phyloP scores from a whole-genome alignment of 2,113 vertebrate species.

The Eudyptes chrysolophus region DNA sequence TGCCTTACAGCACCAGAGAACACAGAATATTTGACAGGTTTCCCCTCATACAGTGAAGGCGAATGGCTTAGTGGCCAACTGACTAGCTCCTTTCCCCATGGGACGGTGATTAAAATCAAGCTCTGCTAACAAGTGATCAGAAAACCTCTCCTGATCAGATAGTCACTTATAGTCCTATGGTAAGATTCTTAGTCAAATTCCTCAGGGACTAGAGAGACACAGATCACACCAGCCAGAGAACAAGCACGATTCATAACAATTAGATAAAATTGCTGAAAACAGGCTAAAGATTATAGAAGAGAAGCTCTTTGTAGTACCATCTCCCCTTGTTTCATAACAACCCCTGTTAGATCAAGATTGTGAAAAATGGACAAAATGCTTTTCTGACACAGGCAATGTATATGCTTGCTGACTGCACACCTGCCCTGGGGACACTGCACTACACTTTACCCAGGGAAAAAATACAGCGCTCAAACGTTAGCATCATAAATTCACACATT shows the following conservation, averaged over 20 bases:
- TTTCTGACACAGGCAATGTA: not conserved
- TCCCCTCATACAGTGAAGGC: not conserved
- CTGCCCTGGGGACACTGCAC: not conserved
- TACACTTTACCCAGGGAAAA: slow-evolving; percentile 27
- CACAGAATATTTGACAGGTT: slow-evolving; percentile 9
- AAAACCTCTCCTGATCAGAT: not conserved
- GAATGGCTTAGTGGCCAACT: not conserved
- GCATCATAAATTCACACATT: not conserved
- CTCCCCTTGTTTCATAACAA: not conserved
- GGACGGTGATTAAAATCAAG: slow-evolving; percentile 6
- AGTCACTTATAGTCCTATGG: not conserved
- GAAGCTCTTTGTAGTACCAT: not conserved
- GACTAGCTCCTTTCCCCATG: not conserved
- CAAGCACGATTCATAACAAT: not conserved
- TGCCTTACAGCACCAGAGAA: slow-evolving; percentile 23
- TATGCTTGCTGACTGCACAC: not conserved
- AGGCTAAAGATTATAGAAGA: not conserved
- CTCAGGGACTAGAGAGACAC: not conserved
- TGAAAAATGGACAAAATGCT: slow-evolving; percentile 15
- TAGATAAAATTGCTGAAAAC: slow-evolving; percentile 28
- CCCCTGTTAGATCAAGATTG: not conserved
- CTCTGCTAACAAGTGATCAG: slow-evolving; percentile 5
- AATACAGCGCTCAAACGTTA: not conserved
- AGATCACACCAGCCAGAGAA: not conserved
- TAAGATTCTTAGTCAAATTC: not conserved